Evolutionary conservation across 2,113 vertebrate species (phyloP).

Genomic region (Rhipidura dahli): DNA sequence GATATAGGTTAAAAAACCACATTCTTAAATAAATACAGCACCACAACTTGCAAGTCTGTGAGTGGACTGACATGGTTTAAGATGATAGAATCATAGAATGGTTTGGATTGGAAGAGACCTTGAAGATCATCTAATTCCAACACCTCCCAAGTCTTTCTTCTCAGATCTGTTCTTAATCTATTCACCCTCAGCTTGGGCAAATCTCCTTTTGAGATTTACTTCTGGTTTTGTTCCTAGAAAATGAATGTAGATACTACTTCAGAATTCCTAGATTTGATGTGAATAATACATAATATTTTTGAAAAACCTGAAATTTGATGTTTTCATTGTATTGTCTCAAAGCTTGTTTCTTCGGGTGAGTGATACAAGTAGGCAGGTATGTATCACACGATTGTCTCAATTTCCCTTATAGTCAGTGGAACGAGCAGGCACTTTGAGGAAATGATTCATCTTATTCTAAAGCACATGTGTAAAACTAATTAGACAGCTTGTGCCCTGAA

Average conservation of each 20-base stretch:
- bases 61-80: not conserved
- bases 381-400: not conserved
- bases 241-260: not conserved
- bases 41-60: not conserved
- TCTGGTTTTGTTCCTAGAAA: not conserved
- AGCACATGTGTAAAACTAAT: constrained; percentile 7
- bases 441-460: constrained; percentile 20
- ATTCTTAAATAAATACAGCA: not conserved
- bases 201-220: not conserved
- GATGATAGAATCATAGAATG: not conserved
- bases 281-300: not conserved
- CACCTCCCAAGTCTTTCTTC: not conserved
- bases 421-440: not conserved
- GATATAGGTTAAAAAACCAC: not conserved
- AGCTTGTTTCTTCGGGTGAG: not conserved
- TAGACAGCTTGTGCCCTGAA: constrained; percentile 19
- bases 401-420: not conserved
- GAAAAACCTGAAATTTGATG: not conserved
- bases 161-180: not conserved
- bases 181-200: not conserved
- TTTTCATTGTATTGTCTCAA: not conserved
- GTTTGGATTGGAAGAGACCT: not conserved
- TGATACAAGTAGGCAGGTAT: not conserved
- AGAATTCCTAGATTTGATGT: not conserved
- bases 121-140: not conserved